Percentiles rank a stretch among this genome's conserved stretches.
Conservation (phyloP, 2,888 invertebrate genomes). For the Ceraclea dissimilis region DNA sequence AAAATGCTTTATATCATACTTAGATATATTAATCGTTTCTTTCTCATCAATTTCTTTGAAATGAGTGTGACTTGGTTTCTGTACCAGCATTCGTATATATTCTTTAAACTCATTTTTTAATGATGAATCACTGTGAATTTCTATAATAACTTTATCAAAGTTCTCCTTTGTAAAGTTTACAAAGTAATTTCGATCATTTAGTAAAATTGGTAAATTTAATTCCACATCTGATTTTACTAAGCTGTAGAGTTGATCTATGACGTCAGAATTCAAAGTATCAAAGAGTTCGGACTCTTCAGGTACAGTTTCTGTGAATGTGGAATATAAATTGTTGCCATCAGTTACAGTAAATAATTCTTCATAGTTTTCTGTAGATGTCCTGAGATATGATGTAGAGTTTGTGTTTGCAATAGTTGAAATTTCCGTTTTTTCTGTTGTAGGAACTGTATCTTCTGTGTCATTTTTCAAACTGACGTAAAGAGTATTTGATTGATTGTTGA, state of each 20-base stretch:
- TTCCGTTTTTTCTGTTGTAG: neutral
- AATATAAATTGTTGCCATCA: neutral
- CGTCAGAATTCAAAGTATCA: constrained; percentile 7
- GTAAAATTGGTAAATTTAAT: constrained; percentile 4
- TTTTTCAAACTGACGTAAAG: neutral
- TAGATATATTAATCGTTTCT: constrained; percentile 1
- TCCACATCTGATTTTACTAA: constrained; percentile 12
- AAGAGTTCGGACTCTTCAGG: constrained; percentile 4
- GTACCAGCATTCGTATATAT: constrained; percentile 17
- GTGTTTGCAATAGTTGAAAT: neutral
- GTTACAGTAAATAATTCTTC: neutral
- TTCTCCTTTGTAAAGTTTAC: constrained; percentile 16
- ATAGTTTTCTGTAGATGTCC: neutral
- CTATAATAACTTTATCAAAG: constrained; percentile 17
- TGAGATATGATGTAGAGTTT: neutral
- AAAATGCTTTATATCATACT: constrained; percentile 6
- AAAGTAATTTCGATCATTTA: constrained; percentile 7
- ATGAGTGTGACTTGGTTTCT: constrained; percentile 1
- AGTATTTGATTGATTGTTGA: neutral
- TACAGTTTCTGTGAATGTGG: neutral
- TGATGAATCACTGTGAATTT: constrained; percentile 14
- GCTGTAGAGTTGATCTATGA: constrained; percentile 12
- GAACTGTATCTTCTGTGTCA: neutral
- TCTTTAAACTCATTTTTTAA: constrained; percentile 21
- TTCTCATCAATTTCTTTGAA: constrained; percentile 14